These are phyloP conservation scores for Chironex yamaguchii DNA, from an alignment of 30 jellyfish, hydroid and myxozoan species.

Conservation along the genomic window DNA sequence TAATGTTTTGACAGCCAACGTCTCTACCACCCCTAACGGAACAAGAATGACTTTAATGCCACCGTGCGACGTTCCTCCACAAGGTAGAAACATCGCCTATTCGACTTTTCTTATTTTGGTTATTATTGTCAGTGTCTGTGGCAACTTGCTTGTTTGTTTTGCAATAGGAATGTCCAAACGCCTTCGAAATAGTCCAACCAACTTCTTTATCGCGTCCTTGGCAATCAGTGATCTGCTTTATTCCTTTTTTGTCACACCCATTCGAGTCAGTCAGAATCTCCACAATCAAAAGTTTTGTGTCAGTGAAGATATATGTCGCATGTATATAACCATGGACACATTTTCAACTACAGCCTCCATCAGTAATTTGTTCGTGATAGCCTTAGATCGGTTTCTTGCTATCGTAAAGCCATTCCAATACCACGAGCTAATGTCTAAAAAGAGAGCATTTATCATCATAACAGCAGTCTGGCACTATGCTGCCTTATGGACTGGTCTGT, in stretches of 20 bases:
- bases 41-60: too few species aligned
- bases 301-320: slow-evolving; percentile 45
- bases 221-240: slow-evolving; percentile 82
- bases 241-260: slow-evolving; percentile 67
- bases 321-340: slow-evolving; percentile 58
- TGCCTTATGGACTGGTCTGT: slow-evolving; percentile 61
- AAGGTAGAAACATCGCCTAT: slow-evolving; percentile 9
- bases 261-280: slow-evolving; percentile 54
- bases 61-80: slow-evolving; percentile 2
- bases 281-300: slow-evolving; percentile 68
- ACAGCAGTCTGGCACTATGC: slow-evolving; percentile 76
- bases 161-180: slow-evolving; percentile 74
- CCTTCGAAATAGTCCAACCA: slow-evolving; percentile 75
- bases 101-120: not conserved
- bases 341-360: slow-evolving; percentile 78
- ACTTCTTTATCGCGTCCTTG: slow-evolving; percentile 75
- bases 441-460: slow-evolving; percentile 43
- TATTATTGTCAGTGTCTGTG: slow-evolving; percentile 49
- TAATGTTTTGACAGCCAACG: too few species aligned
- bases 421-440: slow-evolving; percentile 47
- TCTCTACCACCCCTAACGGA: too few species aligned
- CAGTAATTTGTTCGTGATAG: slow-evolving; percentile 81
- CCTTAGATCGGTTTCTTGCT: slow-evolving; percentile 92
- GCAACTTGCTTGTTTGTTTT: slow-evolving; percentile 75
- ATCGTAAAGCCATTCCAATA: slow-evolving; percentile 74